Conservation (phyloP, 2,888 invertebrate species). For the Drosophila paranaensis region DNA sequence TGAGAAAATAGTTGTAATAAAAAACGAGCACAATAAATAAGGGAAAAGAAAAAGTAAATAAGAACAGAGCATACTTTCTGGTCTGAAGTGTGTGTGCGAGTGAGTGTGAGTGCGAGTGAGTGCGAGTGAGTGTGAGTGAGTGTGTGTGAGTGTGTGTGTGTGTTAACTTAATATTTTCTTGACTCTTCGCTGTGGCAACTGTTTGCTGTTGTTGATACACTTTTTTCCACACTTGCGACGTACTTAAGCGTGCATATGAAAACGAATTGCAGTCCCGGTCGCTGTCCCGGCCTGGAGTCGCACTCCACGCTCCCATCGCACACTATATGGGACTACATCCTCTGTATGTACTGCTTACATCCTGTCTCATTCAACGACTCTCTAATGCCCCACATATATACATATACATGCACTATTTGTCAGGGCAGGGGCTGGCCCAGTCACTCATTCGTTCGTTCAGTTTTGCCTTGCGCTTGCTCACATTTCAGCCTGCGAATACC, state of each 20-base stretch:
- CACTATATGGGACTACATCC: slow-evolving; percentile 26
- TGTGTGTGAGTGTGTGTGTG: slow-evolving; percentile 2
- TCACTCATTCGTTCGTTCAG: slow-evolving; percentile 38
- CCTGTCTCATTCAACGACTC: slow-evolving; percentile 40
- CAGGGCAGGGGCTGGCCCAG: slow-evolving; percentile 17
- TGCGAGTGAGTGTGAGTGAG: not conserved
- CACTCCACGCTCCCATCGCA: slow-evolving; percentile 7
- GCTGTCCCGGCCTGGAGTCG: slow-evolving; percentile 12
- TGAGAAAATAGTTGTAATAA: slow-evolving; percentile 31
- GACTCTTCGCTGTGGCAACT: slow-evolving; percentile 49
- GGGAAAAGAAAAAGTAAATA: not conserved
- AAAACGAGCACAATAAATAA: slow-evolving; percentile 5
- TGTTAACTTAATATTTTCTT: slow-evolving; percentile 71
- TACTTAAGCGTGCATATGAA: slow-evolving; percentile 73
- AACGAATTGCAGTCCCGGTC: slow-evolving; percentile 28
- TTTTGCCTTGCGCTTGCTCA: slow-evolving; percentile 58
- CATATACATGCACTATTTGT: not conserved
- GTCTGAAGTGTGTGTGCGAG: slow-evolving; percentile 6
- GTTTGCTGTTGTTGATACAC: slow-evolving; percentile 27
- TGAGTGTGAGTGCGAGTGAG: not conserved
- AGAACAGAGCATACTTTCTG: slow-evolving; percentile 43
- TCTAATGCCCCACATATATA: slow-evolving; percentile 50
- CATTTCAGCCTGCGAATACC: slow-evolving; percentile 34
- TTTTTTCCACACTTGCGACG: slow-evolving; percentile 42
- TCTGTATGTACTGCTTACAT: slow-evolving; percentile 16